Evolutionary conservation across 2,797 vertebrate genomes (phyloP), one percentile per base, ranked within the genome.

Genomic region (Enteromius viviparus): DNA sequence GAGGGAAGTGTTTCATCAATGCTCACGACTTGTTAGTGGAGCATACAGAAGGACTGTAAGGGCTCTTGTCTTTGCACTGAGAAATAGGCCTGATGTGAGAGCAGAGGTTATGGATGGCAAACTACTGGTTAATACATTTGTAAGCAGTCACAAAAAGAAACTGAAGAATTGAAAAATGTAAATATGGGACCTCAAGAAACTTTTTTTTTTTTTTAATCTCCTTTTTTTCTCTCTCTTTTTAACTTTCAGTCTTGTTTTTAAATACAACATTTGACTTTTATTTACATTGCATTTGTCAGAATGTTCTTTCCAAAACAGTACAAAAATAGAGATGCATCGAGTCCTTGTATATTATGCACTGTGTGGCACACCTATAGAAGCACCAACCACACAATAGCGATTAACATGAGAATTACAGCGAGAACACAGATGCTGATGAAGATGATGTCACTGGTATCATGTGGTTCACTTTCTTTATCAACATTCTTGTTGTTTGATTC

Each of bases 361-460:
- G 29, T 49, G 32, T 45, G 55, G 42, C 23, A 37, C 19, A 23
- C 14, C 8, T 80, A 66, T 75, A 19, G 34, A 49, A 99, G 93
- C 88, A 98, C 96, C 40, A 99, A 93, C 90, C 98, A 98, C 78
- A 98, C 91, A 23, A 99, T 96, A 0, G 98, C 98, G 0, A 98
- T 96, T 76, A 98, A 88, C 98, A 99, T 98, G 87, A 99, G 97
- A 69, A 98, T 94, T 64, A 98, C 97, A 0, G 98, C 98, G 88
- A 99, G 92, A 88, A 98, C 96, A 86, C 98, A 99, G 88, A 99
- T 97, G 86, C 97, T 97, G 87, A 99, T 96, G 90, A 99, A 99
- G 89, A 99, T 86, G 0, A 99, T 94, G 83, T 99, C 98, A 0
- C 98, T 99, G 87, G 96, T 94, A 89, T 99, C 97, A 53, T 96